Percentiles rank a stretch among this genome's conserved stretches.
These are phyloP conservation scores for Cetoscarus ocellatus DNA, from an alignment of 2,797 vertebrate genomes.

Conservation along the genomic window DNA sequence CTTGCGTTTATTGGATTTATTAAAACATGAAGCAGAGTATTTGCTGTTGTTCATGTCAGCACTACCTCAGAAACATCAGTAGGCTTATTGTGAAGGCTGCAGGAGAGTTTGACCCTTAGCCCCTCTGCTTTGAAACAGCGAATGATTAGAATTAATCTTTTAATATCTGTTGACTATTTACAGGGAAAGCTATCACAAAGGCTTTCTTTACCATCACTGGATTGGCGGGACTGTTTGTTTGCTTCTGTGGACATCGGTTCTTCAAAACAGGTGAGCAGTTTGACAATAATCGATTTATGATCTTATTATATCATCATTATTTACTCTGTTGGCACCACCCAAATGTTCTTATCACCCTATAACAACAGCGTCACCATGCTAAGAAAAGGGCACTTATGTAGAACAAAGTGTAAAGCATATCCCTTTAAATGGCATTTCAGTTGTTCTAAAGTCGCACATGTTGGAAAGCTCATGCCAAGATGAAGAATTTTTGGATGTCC, in stretches of 20 bases:
- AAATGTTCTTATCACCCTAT: too few relatives aligned
- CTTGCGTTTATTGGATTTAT: not conserved
- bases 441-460: too few relatives aligned
- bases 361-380: too few relatives aligned
- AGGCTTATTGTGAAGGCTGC: not conserved
- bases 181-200: conserved; percentile 91
- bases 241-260: conserved; percentile 94
- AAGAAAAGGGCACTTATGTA: too few relatives aligned
- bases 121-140: not conserved
- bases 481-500: too few relatives aligned
- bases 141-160: not conserved
- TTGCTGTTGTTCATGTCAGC: not conserved
- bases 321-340: too few relatives aligned
- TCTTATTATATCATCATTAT: too few relatives aligned
- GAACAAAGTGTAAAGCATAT: too few relatives aligned
- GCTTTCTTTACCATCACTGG: conserved; percentile 90
- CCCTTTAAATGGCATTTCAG: too few relatives aligned
- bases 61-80: not conserved
- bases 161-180: conserved; percentile 44
- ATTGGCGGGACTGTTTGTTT: conserved; percentile 92
- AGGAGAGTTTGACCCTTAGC: not conserved
- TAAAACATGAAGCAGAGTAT: not conserved
- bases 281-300: not conserved
- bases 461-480: too few relatives aligned
- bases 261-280: conserved; percentile 93